Base-by-base conservation (phyloP, 2,113 vertebrate genomes). In the Oryzias javanicus region DNA sequence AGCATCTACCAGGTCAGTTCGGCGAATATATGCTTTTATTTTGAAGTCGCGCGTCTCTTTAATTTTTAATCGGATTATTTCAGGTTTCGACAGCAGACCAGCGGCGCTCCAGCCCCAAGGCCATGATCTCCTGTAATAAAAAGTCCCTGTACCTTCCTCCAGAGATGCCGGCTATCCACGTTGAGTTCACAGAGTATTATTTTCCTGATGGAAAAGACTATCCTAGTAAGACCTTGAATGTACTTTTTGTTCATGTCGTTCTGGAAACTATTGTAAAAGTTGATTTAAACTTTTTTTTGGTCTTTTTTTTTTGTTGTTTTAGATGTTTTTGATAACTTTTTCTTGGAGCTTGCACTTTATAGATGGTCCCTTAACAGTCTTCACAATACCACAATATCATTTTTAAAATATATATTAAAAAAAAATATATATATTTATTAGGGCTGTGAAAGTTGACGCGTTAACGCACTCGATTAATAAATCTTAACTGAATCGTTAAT, bases 141-240 rank as follows among this genome's bases (percentile, higher is more conserved):
- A 98, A 98, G 83, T 92, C 94, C 41, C 86, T 99, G 40, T 98
- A 98, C 86, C 95, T 99, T 77, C 97, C 97, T 10, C 86, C 94
- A 80, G 97, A 99, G 92, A 99, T 99, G 97, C 93, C 97, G 48
- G 97, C 97, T 72, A 90, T 98, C 84, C 95, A 99, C 55, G 87
- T 95, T 47, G 97, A 99, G 88, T 98, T 99, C 87, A 99, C 97
- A 42, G 97, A 99, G 81, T 99, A 99, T 89, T 99, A 98, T 85
- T 99, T 95, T 62, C 95, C 96, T 20, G 97, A 99, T 83, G 97
- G 93, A 81, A 99, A 95, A 75, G 95, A 98, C 81, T 97, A 94
- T 79, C 96, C 97, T 58, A 95, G 97, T 99, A 93, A 94, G 94
- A 75, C 16, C 17, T 27, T 15, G 17, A 19, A 4, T 45, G 7